Percentiles rank a stretch among this genome's conserved stretches.
Conservation (phyloP, 2,113 vertebrate species). For the Platichthys stellatus region DNA sequence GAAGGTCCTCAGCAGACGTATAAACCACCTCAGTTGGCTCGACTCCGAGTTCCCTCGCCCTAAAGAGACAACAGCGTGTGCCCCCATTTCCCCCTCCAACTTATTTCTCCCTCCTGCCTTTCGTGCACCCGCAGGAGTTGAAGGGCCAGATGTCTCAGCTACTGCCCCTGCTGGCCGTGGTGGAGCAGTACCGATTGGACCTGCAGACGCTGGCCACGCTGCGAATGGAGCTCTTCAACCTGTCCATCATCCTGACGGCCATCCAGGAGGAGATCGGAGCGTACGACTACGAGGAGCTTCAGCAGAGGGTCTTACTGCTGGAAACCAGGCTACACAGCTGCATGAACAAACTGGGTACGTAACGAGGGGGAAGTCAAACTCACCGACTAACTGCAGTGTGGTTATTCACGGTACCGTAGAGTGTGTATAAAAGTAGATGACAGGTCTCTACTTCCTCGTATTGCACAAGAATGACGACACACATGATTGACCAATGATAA, state of each 20-base stretch:
- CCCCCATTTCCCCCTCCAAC: neutral
- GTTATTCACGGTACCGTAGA: neutral
- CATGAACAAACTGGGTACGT: constrained; percentile 95
- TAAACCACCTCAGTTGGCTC: constrained; percentile 11
- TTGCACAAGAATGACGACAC: too few relatives aligned
- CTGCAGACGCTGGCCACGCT: constrained; percentile 88
- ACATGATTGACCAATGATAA: too few relatives aligned
- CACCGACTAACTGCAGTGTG: neutral
- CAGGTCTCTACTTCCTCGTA: too few relatives aligned
- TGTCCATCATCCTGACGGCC: constrained; percentile 86
- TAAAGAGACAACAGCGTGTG: neutral
- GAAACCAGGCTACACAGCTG: constrained; percentile 92
- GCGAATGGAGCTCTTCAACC: constrained; percentile 89
- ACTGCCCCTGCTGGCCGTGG: constrained; percentile 88
- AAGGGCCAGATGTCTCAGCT: constrained; percentile 95
- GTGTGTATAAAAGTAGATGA: neutral
- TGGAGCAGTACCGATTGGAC: constrained; percentile 92
- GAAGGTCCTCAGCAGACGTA: neutral
- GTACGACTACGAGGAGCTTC: constrained; percentile 93
- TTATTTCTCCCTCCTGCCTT: neutral
- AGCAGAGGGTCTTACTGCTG: constrained; percentile 89
- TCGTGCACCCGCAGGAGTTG: constrained; percentile 83
- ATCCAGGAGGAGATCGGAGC: constrained; percentile 94
- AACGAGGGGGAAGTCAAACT: neutral
- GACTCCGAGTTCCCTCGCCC: neutral